These are phyloP conservation scores for Coregonus sp. DNA, from an alignment of 2,797 vertebrate species.

Conservation along the genomic window DNA sequence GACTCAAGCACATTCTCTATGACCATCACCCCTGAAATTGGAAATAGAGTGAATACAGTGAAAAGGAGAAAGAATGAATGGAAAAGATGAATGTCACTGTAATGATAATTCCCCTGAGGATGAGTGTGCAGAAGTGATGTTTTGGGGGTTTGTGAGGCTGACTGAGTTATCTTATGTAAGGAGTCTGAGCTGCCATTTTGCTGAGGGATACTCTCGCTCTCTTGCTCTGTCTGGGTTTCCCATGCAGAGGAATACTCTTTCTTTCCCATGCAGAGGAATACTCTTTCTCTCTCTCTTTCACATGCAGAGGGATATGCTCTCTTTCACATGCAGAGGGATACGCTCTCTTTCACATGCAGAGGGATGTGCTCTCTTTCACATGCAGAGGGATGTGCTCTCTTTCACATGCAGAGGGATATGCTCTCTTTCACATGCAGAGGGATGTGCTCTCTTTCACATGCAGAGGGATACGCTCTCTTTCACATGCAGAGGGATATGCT, in stretches of 20 bases:
- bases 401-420: too few species aligned
- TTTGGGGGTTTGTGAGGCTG: conserved; percentile 29
- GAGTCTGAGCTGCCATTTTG: conserved; percentile 38
- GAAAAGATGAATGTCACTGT: neutral
- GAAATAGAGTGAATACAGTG: neutral
- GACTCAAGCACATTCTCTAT: neutral
- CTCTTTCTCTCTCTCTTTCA: neutral
- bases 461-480: neutral
- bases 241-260: neutral
- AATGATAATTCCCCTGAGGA: neutral
- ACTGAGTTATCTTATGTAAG: conserved; percentile 49
- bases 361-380: neutral
- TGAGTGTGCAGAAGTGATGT: neutral
- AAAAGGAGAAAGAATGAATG: neutral
- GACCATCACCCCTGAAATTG: neutral
- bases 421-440: conserved; percentile 19
- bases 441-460: neutral
- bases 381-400: neutral
- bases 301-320: neutral
- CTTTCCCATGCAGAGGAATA: neutral
- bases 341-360: neutral
- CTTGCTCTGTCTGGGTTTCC: neutral
- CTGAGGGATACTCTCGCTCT: conserved; percentile 13
- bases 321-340: too few species aligned
- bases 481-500: neutral